Evolutionary conservation across 2,797 vertebrate genomes (phyloP), one percentile per base, ranked within the genome.

Genomic region (Acipenser oxyrinchus): DNA sequence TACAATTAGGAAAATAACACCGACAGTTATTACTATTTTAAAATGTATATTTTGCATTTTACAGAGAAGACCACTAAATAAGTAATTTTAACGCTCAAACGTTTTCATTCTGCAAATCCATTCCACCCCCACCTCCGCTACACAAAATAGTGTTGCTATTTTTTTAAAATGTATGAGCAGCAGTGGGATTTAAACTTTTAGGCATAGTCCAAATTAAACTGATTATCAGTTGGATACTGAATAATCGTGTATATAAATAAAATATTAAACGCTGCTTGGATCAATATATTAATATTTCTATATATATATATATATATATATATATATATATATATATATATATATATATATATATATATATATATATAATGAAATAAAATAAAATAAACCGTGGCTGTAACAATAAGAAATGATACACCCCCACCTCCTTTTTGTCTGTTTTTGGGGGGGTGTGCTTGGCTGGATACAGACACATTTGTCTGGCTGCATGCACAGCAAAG

Each of bases 401-500:
- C 71, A 69, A 72, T 49, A 61, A 68, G 72, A 59, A 15, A 63
- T 51, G 7, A 51, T 55, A 64, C 23, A 68, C 65, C 70, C 59
- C 73, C 76, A 71, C 79, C 75, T 58, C 12, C 79, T 83, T 80
- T 82, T 79, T 70, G 66, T 83, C 75, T 78, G 72, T 72, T 73
- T 58, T 58, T 68, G 79, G 74, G 75, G 78, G 78, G 80, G 82
- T 78, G 55, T 58, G 9, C 55, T n/a, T 37, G 23, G 23, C 23
- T 37, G 23, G 23, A 37, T 37, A 37, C 23, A 37, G 72, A 78
- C 73, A 71, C 66, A 15, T 71, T 37, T 37, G 23, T 37, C 70
- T 68, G 70, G 69, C 60, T 71, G 68, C 71, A 51, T 71, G 67
- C 71, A 51, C 71, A 67, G 48, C 48, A 50, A 58, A 67, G 55